Evolutionary conservation across 2,888 invertebrate species (phyloP).

Genomic region (Anoplius nigerrimus): DNA sequence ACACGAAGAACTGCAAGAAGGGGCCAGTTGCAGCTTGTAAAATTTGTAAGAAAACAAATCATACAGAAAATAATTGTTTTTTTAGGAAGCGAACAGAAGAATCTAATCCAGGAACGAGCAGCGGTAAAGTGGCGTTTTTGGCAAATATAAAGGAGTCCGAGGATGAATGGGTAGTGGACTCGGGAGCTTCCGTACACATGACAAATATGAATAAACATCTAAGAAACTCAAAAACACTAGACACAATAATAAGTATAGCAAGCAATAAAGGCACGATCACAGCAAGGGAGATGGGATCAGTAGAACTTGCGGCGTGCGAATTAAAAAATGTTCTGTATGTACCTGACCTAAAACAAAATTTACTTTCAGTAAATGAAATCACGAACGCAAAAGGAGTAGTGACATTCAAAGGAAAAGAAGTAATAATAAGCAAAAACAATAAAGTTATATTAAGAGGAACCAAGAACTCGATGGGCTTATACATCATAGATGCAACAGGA

Average conservation of each 20-base stretch:
- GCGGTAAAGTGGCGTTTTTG: constrained; percentile 1
- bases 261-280: not conserved
- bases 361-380: constrained; percentile 9
- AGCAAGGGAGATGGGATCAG: not conserved
- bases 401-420: constrained; percentile 5
- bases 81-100: not conserved
- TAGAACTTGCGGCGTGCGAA: not conserved
- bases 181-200: not conserved
- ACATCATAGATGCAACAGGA: constrained; percentile 2
- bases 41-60: constrained; percentile 6
- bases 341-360: constrained; percentile 3
- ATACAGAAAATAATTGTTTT: constrained; percentile 2
- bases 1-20: constrained; percentile 1
- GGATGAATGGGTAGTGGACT: constrained; percentile 3
- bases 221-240: not conserved
- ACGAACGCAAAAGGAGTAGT: not conserved
- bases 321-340: constrained; percentile 11
- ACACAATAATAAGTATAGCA: not conserved
- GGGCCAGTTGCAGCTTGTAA: not conserved
- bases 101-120: constrained; percentile 3
- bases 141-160: not conserved
- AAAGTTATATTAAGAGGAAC: not conserved
- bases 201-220: constrained; percentile 1
- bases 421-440: constrained; percentile 8
- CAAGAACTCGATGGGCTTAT: not conserved